phyloP scores from a whole-genome alignment of 2,113 vertebrate species.

The Spermophilus dauricus region DNA sequence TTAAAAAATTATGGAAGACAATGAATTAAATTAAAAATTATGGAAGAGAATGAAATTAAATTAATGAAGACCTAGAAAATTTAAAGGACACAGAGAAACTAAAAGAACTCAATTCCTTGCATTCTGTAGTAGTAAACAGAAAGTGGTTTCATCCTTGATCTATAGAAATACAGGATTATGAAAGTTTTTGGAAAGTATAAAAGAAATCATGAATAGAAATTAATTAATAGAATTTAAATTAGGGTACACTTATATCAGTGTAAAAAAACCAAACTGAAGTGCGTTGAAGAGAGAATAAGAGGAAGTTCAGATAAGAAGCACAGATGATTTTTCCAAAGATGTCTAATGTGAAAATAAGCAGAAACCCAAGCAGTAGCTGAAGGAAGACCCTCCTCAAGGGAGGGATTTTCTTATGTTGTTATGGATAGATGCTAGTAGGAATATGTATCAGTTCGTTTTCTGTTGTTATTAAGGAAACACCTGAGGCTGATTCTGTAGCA shows the following conservation, averaged over 20 bases:
- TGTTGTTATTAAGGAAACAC: neutral
- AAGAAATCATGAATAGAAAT: neutral
- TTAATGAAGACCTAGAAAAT: neutral
- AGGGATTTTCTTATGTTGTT: neutral
- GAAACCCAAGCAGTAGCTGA: neutral
- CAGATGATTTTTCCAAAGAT: neutral
- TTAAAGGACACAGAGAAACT: neutral
- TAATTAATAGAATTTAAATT: neutral
- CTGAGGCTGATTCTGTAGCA: neutral
- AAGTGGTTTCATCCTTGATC: slow-evolving; percentile 21
- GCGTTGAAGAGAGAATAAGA: neutral
- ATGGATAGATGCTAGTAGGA: neutral
- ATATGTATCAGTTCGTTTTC: neutral
- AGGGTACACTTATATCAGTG: neutral
- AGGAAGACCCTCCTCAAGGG: neutral
- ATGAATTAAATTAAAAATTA: neutral
- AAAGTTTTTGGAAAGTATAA: neutral
- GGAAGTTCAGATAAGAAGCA: neutral
- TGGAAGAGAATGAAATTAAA: neutral
- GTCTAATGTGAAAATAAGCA: neutral
- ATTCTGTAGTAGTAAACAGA: neutral
- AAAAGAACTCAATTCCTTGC: neutral
- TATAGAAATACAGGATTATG: neutral
- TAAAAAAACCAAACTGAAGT: neutral
- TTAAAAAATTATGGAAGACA: neutral